phyloP scores from a whole-genome alignment of 2,888 invertebrate species.

The Marronus borbonicus region DNA sequence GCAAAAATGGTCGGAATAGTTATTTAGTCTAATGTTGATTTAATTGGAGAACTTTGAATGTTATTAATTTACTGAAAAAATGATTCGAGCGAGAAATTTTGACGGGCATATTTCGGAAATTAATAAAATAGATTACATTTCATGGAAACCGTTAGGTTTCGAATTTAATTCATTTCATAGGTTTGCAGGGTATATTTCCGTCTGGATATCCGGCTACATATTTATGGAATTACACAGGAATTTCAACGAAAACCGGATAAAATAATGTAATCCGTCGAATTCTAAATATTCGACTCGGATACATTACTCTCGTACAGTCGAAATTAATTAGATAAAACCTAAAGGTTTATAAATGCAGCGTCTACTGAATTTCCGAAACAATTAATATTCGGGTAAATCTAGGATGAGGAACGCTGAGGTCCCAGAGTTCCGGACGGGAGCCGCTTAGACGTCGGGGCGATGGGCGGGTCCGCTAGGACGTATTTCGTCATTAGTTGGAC shows the following conservation, averaged over 20 bases:
- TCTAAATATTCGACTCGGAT: slow-evolving; percentile 8
- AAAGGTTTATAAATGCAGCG: slow-evolving; percentile 42
- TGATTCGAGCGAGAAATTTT: too few species aligned
- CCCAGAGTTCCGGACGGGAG: not conserved
- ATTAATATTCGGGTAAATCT: slow-evolving; percentile 54
- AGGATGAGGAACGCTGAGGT: not conserved
- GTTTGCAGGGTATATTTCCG: not conserved
- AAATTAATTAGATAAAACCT: slow-evolving; percentile 49
- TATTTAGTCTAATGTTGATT: too few species aligned
- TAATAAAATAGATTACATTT: too few species aligned
- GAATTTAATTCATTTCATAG: too few species aligned
- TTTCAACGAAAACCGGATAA: not conserved
- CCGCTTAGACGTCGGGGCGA: slow-evolving; percentile 4
- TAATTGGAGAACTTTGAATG: too few species aligned
- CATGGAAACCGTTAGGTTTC: too few species aligned
- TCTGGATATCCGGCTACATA: not conserved
- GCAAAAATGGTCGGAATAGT: too few species aligned
- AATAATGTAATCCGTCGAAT: slow-evolving; percentile 10
- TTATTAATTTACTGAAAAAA: too few species aligned
- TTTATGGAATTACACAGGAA: not conserved
- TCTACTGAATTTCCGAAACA: slow-evolving; percentile 49
- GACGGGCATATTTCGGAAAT: too few species aligned
- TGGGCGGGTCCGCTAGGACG: slow-evolving; percentile 51
- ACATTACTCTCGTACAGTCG: slow-evolving; percentile 12
- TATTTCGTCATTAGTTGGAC: slow-evolving; percentile 58